A percentile compares a stretch with the other conserved stretches of the same genome.
These are phyloP conservation scores for Sciurus niger DNA, from an alignment of 2,113 vertebrate species.

Conservation along the genomic window DNA sequence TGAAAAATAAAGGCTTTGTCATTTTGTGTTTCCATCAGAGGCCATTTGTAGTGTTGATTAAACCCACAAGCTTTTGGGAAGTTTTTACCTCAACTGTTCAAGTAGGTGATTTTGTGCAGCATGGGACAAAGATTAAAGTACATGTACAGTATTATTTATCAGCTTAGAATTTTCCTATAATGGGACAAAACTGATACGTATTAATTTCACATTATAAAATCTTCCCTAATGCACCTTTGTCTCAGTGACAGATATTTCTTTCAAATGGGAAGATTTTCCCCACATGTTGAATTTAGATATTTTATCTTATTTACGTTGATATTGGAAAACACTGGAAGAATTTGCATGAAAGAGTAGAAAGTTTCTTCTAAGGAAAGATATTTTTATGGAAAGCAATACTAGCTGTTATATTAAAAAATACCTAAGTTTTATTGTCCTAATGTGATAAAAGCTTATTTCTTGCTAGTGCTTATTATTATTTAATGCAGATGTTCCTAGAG, in stretches of 20 bases:
- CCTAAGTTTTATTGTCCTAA: background rate
- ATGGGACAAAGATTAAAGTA: background rate
- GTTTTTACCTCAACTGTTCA: background rate
- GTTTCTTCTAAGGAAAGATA: background rate
- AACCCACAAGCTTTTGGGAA: background rate
- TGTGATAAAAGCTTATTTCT: background rate
- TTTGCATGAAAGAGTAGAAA: background rate
- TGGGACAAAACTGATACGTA: background rate
- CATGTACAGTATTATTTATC: background rate
- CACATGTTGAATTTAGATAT: background rate
- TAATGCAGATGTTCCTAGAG: background rate
- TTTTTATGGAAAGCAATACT: background rate
- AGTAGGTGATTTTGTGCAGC: background rate
- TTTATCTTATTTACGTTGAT: background rate
- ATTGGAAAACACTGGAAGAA: background rate
- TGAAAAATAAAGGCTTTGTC: background rate
- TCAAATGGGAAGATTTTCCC: background rate
- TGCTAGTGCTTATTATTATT: background rate
- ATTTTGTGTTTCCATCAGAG: slow-evolving; percentile 25
- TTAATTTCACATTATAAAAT: background rate
- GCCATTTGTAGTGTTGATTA: slow-evolving; percentile 3
- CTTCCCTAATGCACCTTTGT: background rate
- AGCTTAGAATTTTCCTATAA: background rate
- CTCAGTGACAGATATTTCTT: background rate
- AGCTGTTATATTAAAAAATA: background rate